These are phyloP conservation scores for Tipula unca DNA, from an alignment of 2,888 invertebrate genomes.

Conservation along the genomic window DNA sequence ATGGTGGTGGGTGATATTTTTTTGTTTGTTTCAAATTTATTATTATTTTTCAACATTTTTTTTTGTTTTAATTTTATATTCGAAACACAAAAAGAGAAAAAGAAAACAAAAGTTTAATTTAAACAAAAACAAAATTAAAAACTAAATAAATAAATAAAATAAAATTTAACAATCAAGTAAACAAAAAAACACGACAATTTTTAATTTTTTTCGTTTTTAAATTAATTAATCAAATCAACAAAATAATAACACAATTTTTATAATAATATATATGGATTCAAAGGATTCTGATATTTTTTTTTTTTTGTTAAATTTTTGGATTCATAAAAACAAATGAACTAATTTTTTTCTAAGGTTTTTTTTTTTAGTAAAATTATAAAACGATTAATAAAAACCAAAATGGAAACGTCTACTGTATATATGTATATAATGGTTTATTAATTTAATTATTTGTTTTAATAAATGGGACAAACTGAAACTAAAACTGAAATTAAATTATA, in stretches of 20 bases:
- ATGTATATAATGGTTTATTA: background rate
- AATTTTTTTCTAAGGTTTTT: background rate
- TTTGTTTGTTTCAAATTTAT: background rate
- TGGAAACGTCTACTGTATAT: background rate
- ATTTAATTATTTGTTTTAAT: background rate
- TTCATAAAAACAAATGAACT: background rate
- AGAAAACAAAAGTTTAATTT: slow-evolving; percentile 36
- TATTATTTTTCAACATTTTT: slow-evolving; percentile 20
- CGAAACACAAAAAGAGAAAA: slow-evolving; percentile 43
- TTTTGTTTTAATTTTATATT: slow-evolving; percentile 31
- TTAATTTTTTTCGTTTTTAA: background rate
- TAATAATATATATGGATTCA: background rate
- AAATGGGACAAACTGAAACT: background rate
- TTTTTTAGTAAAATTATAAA: background rate
- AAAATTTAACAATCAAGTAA: slow-evolving; percentile 43
- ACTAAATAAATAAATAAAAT: slow-evolving; percentile 28
- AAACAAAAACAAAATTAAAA: background rate
- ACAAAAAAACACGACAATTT: background rate
- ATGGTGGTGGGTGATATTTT: slow-evolving; percentile 14
- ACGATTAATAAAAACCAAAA: background rate
- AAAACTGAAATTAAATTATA: background rate
- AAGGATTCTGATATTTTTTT: background rate
- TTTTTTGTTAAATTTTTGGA: background rate
- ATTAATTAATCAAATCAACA: background rate
- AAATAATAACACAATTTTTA: background rate